phyloP scores from a whole-genome alignment of 2,113 vertebrate species.

The Charina bottae region DNA sequence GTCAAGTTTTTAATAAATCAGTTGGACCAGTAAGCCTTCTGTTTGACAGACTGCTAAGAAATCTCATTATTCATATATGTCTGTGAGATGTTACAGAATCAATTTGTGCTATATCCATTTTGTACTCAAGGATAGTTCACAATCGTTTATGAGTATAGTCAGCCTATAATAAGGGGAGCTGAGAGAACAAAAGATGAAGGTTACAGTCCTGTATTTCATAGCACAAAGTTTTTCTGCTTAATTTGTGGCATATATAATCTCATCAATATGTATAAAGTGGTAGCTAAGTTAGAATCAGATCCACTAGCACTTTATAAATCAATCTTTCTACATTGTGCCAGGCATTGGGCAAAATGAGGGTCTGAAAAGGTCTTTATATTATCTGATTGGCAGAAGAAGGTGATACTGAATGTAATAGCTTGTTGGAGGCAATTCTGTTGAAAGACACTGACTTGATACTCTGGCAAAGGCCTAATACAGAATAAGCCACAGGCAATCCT shows the following conservation, averaged over 20 bases:
- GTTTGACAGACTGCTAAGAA: slow-evolving; percentile 68
- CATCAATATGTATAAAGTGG: slow-evolving; percentile 51
- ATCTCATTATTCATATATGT: slow-evolving; percentile 71
- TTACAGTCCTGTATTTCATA: slow-evolving; percentile 58
- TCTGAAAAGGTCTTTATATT: slow-evolving; percentile 38
- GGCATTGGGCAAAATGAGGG: slow-evolving; percentile 59
- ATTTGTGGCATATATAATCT: slow-evolving; percentile 53
- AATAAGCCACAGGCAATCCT: slow-evolving; percentile 30
- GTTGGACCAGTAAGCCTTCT: slow-evolving; percentile 57
- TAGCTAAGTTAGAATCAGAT: slow-evolving; percentile 60
- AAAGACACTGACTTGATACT: slow-evolving; percentile 53
- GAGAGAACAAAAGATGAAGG: slow-evolving; percentile 52
- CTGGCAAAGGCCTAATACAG: slow-evolving; percentile 27
- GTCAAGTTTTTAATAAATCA: slow-evolving; percentile 67
- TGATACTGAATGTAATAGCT: slow-evolving; percentile 55
- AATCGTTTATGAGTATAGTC: slow-evolving; percentile 64
- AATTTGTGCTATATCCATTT: slow-evolving; percentile 74
- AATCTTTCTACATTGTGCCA: slow-evolving; percentile 58
- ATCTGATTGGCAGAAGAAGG: slow-evolving; percentile 58
- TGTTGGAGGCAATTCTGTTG: slow-evolving; percentile 53
- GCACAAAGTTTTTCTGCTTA: slow-evolving; percentile 51
- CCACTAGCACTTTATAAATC: slow-evolving; percentile 58
- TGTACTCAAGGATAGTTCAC: slow-evolving; percentile 68
- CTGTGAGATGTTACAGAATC: slow-evolving; percentile 71
- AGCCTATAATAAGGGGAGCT: slow-evolving; percentile 69